Base-by-base conservation (phyloP, 1,140 invertebrate species). In the Ylistrum balloti region DNA sequence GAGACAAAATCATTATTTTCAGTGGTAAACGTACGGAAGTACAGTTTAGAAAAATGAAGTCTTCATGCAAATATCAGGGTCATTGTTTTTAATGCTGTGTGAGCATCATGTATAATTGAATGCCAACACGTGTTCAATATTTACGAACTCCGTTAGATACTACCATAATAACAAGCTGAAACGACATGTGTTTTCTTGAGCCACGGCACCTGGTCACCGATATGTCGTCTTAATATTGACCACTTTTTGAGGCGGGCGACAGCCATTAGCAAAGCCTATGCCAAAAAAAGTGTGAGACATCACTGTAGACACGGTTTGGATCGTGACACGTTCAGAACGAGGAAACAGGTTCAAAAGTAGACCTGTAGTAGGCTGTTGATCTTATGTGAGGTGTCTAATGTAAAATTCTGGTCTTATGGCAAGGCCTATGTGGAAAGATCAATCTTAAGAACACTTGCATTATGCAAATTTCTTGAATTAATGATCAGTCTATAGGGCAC, bases 211-310 rank as follows among this genome's bases (percentile, higher is more conserved):
- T 0, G 22, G 56, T 9, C 13, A 11, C 20, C 41, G 9, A 45
- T 45, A 17, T 45, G 41, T 9, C n/a, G n/a, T n/a, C n/a, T n/a
- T 28, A n/a, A 74, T 74, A 74, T 74, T 74, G 56, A 74, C 56
- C n/a, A n/a, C n/a, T 74, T 74, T 74, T 74, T 74, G 56, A 28
- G 56, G 56, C 56, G 56, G n/a, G 56, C 56, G 56, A 74, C 56
- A 28, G 56, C 56, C 56, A 74, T 74, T 74, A n/a, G n/a, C n/a
- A n/a, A n/a, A n/a, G n/a, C n/a, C n/a, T n/a, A 74, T 74, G 56
- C 56, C 56, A 74, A 74, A 74, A 74, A 74, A 74, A 28, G 1
- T 17, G 41, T 17, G 28, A 28, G 5, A 38, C 5, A n/a, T 22
- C 56, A 74, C 13, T n/a, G 56, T 74, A 10, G 45, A 48, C 45